phyloP scores from a whole-genome alignment of 2,888 invertebrate species.

The Clivina fossor region DNA sequence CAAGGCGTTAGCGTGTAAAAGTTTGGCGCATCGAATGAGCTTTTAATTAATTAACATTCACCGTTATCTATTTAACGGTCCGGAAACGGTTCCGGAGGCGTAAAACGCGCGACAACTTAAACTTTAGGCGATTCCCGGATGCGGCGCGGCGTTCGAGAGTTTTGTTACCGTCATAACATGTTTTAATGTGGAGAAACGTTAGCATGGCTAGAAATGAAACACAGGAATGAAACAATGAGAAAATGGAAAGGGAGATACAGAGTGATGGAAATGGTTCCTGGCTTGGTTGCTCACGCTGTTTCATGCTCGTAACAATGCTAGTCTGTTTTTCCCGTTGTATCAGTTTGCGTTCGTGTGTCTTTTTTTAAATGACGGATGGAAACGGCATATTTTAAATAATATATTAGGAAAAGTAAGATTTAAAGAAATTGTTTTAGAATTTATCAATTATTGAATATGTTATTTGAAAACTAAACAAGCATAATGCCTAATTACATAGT shows the following conservation, averaged over 20 bases:
- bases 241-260: background rate
- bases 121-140: conserved; percentile 29
- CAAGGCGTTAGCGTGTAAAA: conserved; percentile 18
- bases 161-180: conserved; percentile 33
- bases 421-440: no score
- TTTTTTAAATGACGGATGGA: no score
- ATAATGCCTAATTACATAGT: no score
- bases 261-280: conserved; percentile 10
- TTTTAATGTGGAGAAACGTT: conserved; percentile 20
- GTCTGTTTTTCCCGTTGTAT: no score
- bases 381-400: no score
- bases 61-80: conserved; percentile 33
- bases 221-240: background rate
- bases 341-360: no score
- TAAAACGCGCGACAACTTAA: conserved; percentile 31
- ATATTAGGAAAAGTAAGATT: no score
- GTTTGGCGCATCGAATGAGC: conserved; percentile 27
- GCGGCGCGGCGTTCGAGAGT: no score
- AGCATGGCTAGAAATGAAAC: background rate
- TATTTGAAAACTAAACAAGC: no score
- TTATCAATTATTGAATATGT: no score
- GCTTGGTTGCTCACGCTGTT: conserved; percentile 2
- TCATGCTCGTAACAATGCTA: no score
- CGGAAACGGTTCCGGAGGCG: conserved; percentile 24
- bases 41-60: conserved; percentile 33